Base-by-base conservation (phyloP, 2,888 invertebrate species). In the Spisula solida region DNA sequence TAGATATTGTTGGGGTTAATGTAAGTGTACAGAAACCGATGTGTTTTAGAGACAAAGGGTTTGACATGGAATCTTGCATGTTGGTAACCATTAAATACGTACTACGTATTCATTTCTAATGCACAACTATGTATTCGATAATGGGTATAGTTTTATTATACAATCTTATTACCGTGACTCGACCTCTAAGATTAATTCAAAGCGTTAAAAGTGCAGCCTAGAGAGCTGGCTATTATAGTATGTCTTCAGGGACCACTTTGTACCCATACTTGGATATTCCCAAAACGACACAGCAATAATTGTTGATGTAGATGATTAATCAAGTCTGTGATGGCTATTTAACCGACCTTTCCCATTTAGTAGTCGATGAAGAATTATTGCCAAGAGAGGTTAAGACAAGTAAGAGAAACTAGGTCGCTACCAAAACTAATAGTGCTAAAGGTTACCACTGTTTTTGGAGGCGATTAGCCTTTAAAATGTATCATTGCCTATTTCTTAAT, bases 121-220 rank as follows among this genome's bases (percentile, higher is more conserved):
- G n/a, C 8, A 66, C 25, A 66, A 66, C n/a, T 66, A 66, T 25
- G 25, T 25, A 66, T 25, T 66, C 60, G 8, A 25, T 25, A n/a
- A 8, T 25, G n/a, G 60, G 20, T 25, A 66, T 66, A 25, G 60
- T 66, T 66, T 66, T 66, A 66, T 66, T 66, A 66, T 66, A 25
- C 25, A 66, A 66, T 25, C 60, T 66, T 66, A 6, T 66, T 25
- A 66, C 25, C 20, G 25, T 4, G n/a, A 66, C n/a, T 66, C 60
- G 60, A 66, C n/a, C 60, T 66, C 20, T 66, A 66, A 66, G 60
- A 66, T 25, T n/a, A 66, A 66, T 66, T 25, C 60, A 25, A 25
- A 25, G 12, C 25, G 60, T 25, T 66, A 25, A 66, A 20, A 20
- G 56, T 66, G 60, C 20, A 25, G 12, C 60, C 5, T 66, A 25